Percentiles rank a stretch among this genome's conserved stretches.
phyloP scores from a whole-genome alignment of 2,797 vertebrate genomes.

The Atherinosoma microstoma region DNA sequence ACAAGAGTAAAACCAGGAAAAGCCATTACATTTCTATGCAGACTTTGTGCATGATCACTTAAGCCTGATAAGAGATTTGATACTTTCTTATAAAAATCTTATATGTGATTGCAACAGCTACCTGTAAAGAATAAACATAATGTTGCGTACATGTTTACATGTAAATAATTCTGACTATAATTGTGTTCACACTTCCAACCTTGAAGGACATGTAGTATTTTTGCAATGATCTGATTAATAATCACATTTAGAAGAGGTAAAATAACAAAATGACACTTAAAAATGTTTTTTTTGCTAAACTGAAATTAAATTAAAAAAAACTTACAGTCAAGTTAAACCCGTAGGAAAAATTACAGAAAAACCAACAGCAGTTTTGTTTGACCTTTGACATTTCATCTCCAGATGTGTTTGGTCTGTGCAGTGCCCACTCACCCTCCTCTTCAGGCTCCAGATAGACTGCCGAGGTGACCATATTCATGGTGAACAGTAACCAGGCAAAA shows the following conservation, averaged over 20 bases:
- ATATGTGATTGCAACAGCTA: neutral
- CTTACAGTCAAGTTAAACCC: neutral
- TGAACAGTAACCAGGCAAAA: constrained; percentile 71
- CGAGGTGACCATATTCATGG: constrained; percentile 57
- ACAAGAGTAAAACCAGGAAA: constrained; percentile 2
- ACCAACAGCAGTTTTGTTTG: neutral
- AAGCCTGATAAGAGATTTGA: neutral
- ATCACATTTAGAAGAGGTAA: neutral
- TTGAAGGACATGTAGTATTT: neutral
- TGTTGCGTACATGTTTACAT: neutral
- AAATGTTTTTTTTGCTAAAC: neutral
- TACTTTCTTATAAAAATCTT: neutral
- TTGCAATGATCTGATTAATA: neutral
- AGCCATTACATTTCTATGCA: neutral
- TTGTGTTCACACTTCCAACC: neutral
- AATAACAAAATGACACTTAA: neutral
- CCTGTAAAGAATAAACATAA: neutral
- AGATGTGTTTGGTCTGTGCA: neutral
- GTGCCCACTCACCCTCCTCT: constrained; percentile 71
- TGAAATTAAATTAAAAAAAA: neutral
- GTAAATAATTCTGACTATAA: neutral
- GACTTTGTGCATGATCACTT: neutral
- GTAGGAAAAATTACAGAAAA: neutral
- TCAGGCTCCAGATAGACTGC: constrained; percentile 59
- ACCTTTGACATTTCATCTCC: constrained; percentile 10